These are phyloP conservation scores for Bradypodion pumilum DNA, from an alignment of 2,797 vertebrate species.

Conservation along the genomic window DNA sequence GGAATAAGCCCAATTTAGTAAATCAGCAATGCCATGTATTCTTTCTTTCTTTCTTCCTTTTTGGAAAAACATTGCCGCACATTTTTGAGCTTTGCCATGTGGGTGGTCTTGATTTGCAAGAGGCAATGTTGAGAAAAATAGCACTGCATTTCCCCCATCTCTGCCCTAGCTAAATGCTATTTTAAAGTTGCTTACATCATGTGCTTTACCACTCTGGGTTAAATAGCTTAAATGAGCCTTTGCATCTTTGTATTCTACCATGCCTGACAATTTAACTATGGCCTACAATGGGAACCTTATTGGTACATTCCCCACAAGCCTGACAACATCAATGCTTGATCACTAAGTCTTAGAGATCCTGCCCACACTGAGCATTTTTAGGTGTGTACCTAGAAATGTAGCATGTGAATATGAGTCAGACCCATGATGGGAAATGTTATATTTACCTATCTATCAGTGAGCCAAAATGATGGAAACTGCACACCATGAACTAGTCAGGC, in stretches of 20 bases:
- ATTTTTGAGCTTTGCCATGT: slow-evolving; percentile 1
- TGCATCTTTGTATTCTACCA: no score
- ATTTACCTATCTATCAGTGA: not conserved
- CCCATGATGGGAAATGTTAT: not conserved
- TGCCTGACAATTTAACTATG: not conserved
- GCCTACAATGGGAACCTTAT: not conserved
- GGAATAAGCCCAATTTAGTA: slow-evolving; percentile 34
- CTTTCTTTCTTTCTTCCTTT: not conserved
- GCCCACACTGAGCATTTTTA: not conserved
- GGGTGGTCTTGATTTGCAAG: not conserved
- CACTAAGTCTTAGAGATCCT: not conserved
- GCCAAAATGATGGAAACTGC: no score
- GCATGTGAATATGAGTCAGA: not conserved
- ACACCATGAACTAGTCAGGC: not conserved
- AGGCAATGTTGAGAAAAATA: not conserved
- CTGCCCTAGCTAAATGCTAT: no score
- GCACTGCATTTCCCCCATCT: not conserved
- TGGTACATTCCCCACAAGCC: not conserved
- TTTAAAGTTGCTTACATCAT: not conserved
- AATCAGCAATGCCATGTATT: slow-evolving; percentile 36
- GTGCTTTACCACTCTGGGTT: not conserved
- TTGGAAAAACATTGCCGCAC: not conserved
- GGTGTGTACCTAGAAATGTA: not conserved
- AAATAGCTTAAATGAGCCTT: not conserved
- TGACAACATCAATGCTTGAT: not conserved